Conservation (phyloP, 2,113 vertebrate genomes). For the Erinaceus europaeus region DNA sequence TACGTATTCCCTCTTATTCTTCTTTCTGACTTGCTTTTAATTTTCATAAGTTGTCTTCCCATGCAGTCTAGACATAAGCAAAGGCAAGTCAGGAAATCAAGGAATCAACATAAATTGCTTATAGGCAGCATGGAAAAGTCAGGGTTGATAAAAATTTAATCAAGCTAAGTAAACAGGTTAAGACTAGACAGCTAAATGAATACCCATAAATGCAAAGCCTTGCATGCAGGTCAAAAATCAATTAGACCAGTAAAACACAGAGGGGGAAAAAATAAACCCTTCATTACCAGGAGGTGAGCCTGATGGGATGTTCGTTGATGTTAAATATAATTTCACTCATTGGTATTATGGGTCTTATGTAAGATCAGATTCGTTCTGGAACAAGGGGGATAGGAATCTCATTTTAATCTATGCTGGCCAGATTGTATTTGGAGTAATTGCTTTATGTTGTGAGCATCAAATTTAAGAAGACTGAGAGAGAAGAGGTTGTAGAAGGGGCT, state of each 20-base stretch:
- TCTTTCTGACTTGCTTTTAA: background rate
- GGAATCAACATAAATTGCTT: background rate
- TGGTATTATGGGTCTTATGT: background rate
- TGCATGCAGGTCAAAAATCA: background rate
- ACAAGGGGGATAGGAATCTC: background rate
- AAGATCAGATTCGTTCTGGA: background rate
- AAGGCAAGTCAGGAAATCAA: background rate
- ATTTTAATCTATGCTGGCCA: background rate
- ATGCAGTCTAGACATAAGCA: background rate
- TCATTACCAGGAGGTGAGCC: background rate
- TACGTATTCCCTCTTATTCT: background rate
- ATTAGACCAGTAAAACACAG: background rate
- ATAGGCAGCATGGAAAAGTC: background rate
- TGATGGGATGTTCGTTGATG: background rate
- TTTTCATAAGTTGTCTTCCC: background rate
- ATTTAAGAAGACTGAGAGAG: background rate
- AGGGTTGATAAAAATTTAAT: background rate
- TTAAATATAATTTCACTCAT: background rate
- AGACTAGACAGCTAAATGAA: background rate
- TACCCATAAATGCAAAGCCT: background rate
- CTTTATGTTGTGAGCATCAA: background rate
- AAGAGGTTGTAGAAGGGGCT: background rate
- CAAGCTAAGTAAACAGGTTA: conserved; percentile 20
- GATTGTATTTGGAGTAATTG: background rate
- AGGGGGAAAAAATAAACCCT: background rate